phyloP scores from a whole-genome alignment of 1,140 invertebrate species.

The Spodoptera frugiperda region DNA sequence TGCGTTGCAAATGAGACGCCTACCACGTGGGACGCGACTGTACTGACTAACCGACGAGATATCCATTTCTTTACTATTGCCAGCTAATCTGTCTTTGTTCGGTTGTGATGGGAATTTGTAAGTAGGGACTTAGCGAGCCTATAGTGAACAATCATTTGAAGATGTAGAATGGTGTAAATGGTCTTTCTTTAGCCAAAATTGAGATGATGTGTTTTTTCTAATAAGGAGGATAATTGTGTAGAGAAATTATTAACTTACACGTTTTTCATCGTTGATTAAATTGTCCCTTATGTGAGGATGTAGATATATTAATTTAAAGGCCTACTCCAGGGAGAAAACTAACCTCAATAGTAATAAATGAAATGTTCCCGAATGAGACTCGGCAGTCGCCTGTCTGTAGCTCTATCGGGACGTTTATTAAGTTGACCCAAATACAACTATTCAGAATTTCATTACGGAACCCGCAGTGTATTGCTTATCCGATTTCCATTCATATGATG shows the following conservation, averaged over 20 bases:
- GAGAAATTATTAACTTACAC: too few relatives aligned
- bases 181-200: too few relatives aligned
- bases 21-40: slow-evolving; percentile 21
- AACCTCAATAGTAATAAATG: not conserved
- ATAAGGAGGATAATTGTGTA: too few relatives aligned
- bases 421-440: slow-evolving; percentile 16
- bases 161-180: too few relatives aligned
- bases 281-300: too few relatives aligned
- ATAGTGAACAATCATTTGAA: too few relatives aligned
- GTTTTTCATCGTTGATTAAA: too few relatives aligned
- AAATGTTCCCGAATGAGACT: not conserved
- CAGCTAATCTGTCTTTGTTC: not conserved
- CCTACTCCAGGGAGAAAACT: too few relatives aligned
- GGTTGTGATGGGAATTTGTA: not conserved
- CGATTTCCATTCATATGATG: slow-evolving; percentile 7
- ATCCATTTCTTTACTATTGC: slow-evolving; percentile 17
- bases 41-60: not conserved
- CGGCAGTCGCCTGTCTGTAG: not conserved
- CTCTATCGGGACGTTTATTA: slow-evolving; percentile 4
- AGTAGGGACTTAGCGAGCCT: too few relatives aligned
- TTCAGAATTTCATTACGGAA: slow-evolving; percentile 12
- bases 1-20: slow-evolving; percentile 18
- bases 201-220: too few relatives aligned
- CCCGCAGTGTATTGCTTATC: slow-evolving; percentile 6
- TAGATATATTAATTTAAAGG: too few relatives aligned